phyloP scores from a whole-genome alignment of 1,140 invertebrate genomes.

The Eriosoma lanigerum region DNA sequence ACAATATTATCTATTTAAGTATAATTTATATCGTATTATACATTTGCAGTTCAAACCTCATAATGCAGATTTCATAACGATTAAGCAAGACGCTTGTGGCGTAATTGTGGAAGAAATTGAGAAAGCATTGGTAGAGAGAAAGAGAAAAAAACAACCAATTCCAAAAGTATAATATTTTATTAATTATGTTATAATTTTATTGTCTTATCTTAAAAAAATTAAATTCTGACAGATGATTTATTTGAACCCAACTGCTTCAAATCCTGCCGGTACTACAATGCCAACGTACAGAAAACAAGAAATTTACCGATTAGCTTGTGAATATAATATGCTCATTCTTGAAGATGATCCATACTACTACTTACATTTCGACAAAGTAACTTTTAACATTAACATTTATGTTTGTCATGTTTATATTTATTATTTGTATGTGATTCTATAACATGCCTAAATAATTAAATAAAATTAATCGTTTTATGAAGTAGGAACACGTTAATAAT shows the following conservation, averaged over 20 bases:
- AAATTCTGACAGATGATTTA: slow-evolving; percentile 61
- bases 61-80: slow-evolving; percentile 18
- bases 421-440: too few relatives aligned
- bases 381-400: too few relatives aligned
- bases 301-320: slow-evolving; percentile 74
- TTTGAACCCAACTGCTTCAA: slow-evolving; percentile 66
- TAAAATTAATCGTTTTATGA: too few relatives aligned
- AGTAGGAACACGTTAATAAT: too few relatives aligned
- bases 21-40: too few relatives aligned
- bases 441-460: too few relatives aligned
- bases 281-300: slow-evolving; percentile 67
- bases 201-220: not conserved
- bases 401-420: too few relatives aligned
- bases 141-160: not conserved
- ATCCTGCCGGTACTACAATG: slow-evolving; percentile 72
- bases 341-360: slow-evolving; percentile 84
- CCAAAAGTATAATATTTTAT: slow-evolving; percentile 14
- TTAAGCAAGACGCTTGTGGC: slow-evolving; percentile 23
- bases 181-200: not conserved
- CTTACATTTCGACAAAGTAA: slow-evolving; percentile 66
- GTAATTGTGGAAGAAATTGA: not conserved
- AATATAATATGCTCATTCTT: slow-evolving; percentile 75
- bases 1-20: too few relatives aligned
- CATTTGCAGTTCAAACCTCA: slow-evolving; percentile 24
- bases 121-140: slow-evolving; percentile 20